Conservation (phyloP, 2,113 vertebrate species). For the Hucho hucho region DNA sequence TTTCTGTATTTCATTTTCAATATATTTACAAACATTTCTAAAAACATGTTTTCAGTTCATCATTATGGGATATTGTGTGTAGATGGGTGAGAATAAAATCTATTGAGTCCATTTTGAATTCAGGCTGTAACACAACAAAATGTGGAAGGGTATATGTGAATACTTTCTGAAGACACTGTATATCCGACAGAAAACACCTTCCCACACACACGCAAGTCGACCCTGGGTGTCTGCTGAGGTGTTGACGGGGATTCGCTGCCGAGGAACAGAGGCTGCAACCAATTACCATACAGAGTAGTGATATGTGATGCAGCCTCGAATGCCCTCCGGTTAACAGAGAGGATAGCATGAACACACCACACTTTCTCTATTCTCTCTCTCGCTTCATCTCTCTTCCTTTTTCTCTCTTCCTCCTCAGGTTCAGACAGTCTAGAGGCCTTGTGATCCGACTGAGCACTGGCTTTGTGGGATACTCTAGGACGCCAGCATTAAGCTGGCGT, state of each 20-base stretch:
- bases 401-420: not conserved
- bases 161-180: not conserved
- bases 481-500: not conserved
- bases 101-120: too few relatives aligned
- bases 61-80: too few relatives aligned
- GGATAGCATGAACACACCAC: not conserved
- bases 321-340: conserved; percentile 12
- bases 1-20: too few relatives aligned
- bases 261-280: conserved; percentile 12
- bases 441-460: not conserved
- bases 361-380: not conserved
- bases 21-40: too few relatives aligned
- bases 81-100: too few relatives aligned
- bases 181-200: not conserved
- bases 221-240: conserved; percentile 11
- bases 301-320: conserved; percentile 8
- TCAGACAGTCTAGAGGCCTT: not conserved
- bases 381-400: not conserved
- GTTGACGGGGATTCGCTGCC: conserved; percentile 16
- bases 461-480: not conserved
- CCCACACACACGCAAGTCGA: not conserved
- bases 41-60: too few relatives aligned
- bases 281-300: conserved; percentile 24
- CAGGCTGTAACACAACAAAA: too few relatives aligned
- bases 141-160: too few relatives aligned